Evolutionary conservation across 2,888 invertebrate genomes (phyloP).

Genomic region (Ellobium chinense): DNA sequence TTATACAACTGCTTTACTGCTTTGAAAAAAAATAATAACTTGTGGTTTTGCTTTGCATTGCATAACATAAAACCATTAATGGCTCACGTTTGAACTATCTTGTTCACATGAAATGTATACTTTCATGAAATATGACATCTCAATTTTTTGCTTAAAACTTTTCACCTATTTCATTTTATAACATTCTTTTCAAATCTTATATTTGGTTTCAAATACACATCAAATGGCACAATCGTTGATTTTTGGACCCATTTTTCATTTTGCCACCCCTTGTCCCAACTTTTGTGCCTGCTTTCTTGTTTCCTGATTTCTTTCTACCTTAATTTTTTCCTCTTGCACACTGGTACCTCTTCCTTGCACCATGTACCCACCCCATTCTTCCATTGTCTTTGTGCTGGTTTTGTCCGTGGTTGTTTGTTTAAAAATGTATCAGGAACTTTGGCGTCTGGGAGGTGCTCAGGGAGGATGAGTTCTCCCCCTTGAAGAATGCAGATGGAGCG

Average conservation of each 20-base stretch:
- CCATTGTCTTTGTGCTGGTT: constrained; percentile 45
- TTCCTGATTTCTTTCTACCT: not conserved
- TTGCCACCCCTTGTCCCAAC: too few relatives aligned
- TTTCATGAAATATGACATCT: too few relatives aligned
- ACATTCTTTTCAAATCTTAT: not conserved
- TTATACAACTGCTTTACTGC: too few relatives aligned
- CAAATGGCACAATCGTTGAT: not conserved
- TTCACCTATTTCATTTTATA: not conserved
- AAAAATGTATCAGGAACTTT: constrained; percentile 80
- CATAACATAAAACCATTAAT: too few relatives aligned
- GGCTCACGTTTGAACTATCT: too few relatives aligned
- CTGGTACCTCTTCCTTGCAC: constrained; percentile 14
- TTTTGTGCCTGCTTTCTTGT: too few relatives aligned
- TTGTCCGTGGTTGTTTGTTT: constrained; percentile 49
- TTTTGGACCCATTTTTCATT: too few relatives aligned
- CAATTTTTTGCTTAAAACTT: too few relatives aligned
- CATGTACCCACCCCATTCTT: not conserved
- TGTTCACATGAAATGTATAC: too few relatives aligned
- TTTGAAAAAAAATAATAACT: too few relatives aligned
- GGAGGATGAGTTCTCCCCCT: constrained; percentile 96
- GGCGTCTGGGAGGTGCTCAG: constrained; percentile 93
- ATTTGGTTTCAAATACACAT: not conserved
- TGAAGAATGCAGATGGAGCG: constrained; percentile 94
- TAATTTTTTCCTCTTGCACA: not conserved
- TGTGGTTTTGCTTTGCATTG: not conserved